A percentile compares a stretch with the other conserved stretches of the same genome.
phyloP scores from a whole-genome alignment of 2,797 vertebrate species.

The Oreochromis grahami region DNA sequence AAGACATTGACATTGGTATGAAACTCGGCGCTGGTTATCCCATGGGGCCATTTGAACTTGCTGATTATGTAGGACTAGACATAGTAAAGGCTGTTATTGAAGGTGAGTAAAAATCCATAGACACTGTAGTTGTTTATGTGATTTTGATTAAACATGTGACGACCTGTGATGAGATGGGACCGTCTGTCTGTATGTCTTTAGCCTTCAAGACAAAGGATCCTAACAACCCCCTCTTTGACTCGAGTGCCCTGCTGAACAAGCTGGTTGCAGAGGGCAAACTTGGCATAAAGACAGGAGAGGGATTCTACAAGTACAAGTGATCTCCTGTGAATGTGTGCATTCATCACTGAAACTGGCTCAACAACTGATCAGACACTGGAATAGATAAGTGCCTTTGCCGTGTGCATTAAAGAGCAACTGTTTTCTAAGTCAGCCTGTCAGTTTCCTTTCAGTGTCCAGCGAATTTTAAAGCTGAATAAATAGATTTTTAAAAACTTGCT shows the following conservation, averaged over 20 bases:
- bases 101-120: conserved; percentile 69
- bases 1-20: conserved; percentile 97
- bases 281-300: conserved; percentile 93
- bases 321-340: neutral
- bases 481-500: neutral
- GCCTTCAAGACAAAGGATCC: conserved; percentile 85
- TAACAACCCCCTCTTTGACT: conserved; percentile 83
- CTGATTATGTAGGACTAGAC: conserved; percentile 95
- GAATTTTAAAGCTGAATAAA: conserved; percentile 27
- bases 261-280: conserved; percentile 89
- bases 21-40: conserved; percentile 94
- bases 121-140: neutral
- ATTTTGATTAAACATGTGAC: neutral
- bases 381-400: neutral
- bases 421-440: neutral
- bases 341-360: neutral
- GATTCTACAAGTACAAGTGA: conserved; percentile 94
- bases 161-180: neutral
- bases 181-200: conserved; percentile 29
- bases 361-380: neutral
- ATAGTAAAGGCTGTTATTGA: conserved; percentile 93
- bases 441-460: neutral
- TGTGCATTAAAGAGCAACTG: neutral
- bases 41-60: conserved; percentile 96
- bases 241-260: conserved; percentile 82